Percentiles rank a stretch among this genome's conserved stretches.
phyloP scores from a whole-genome alignment of 1,140 invertebrate species.

The Drosophila subpulchrella region DNA sequence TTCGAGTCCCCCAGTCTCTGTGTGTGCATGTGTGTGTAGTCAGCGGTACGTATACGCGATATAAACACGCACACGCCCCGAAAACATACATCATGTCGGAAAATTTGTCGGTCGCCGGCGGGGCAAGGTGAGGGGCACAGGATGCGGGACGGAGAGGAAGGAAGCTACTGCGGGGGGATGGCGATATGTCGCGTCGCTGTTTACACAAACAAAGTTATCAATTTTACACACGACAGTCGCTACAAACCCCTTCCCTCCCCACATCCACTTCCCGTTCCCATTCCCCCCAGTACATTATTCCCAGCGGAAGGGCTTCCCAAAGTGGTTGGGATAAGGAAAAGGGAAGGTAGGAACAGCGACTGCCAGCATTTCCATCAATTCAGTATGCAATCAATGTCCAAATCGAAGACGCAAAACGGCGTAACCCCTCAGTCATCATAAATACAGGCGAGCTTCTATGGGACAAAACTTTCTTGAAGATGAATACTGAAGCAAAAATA shows the following conservation, averaged over 20 bases:
- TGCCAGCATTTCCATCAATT: conserved; percentile 73
- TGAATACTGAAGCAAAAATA: not conserved
- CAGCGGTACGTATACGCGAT: conserved; percentile 71
- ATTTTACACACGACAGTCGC: conserved; percentile 73
- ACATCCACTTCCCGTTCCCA: conserved; percentile 3
- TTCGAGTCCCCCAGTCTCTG: conserved; percentile 45
- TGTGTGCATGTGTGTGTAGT: conserved; percentile 19
- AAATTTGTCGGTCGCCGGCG: conserved; percentile 58
- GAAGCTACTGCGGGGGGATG: not conserved
- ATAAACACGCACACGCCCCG: conserved; percentile 77
- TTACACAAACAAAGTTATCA: conserved; percentile 83
- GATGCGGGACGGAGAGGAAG: conserved; percentile 12
- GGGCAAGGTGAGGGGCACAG: conserved; percentile 4
- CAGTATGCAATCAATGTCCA: conserved; percentile 81
- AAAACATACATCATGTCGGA: conserved; percentile 75
- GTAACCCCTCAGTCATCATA: conserved; percentile 52
- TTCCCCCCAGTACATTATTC: conserved; percentile 9
- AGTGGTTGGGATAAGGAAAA: conserved; percentile 24
- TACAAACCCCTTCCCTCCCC: conserved; percentile 22
- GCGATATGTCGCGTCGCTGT: conserved; percentile 75
- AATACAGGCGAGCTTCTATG: conserved; percentile 11
- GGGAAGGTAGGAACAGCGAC: conserved; percentile 22
- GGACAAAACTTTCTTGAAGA: not conserved
- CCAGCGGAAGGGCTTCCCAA: conserved; percentile 44
- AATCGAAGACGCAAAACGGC: conserved; percentile 65